phyloP scores from a whole-genome alignment of 2,888 invertebrate genomes.

The Oxycera nigricornis region DNA sequence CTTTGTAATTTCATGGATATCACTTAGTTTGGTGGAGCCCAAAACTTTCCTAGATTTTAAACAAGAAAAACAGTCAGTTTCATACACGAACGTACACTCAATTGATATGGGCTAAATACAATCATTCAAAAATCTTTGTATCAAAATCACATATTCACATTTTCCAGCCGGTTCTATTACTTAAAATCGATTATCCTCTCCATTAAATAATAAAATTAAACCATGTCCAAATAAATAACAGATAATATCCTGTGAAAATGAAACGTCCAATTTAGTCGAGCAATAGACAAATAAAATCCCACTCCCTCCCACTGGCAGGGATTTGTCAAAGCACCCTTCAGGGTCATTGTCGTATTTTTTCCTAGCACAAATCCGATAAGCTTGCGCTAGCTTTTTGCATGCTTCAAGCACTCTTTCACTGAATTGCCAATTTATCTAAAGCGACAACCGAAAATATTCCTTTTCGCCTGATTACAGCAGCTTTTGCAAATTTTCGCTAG shows the following conservation, averaged over 20 bases:
- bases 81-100: too few relatives aligned
- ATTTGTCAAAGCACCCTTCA: background rate
- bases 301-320: background rate
- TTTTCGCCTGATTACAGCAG: background rate
- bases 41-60: too few relatives aligned
- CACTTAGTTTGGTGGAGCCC: too few relatives aligned
- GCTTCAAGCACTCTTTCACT: conserved; percentile 1
- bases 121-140: too few relatives aligned
- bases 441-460: conserved; percentile 11
- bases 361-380: conserved; percentile 7
- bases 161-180: too few relatives aligned
- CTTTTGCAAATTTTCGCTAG: background rate
- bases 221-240: conserved; percentile 10
- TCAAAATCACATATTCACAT: too few relatives aligned
- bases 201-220: conserved; percentile 18
- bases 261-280: background rate
- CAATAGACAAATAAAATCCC: background rate
- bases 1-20: too few relatives aligned
- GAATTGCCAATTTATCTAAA: conserved; percentile 10
- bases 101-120: too few relatives aligned
- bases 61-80: too few relatives aligned
- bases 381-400: conserved; percentile 1
- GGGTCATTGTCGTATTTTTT: background rate
- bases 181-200: conserved; percentile 19
- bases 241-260: background rate